phyloP scores from a whole-genome alignment of 2,797 vertebrate species.

The Eleutherodactylus coqui region DNA sequence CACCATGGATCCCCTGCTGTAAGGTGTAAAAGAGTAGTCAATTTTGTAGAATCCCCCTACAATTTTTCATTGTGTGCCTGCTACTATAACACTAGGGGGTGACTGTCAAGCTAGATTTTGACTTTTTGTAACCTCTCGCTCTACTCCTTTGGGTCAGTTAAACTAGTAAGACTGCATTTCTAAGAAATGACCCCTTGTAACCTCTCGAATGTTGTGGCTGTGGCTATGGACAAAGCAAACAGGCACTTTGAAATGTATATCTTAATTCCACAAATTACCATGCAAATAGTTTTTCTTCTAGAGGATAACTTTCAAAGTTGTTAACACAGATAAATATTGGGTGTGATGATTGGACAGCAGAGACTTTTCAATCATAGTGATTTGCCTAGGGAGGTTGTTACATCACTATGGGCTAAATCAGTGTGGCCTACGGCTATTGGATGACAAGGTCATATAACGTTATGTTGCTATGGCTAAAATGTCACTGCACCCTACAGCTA shows the following conservation, averaged over 20 bases:
- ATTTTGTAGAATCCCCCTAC: not conserved
- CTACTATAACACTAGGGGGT: not conserved
- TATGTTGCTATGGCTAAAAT: not conserved
- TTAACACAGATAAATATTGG: too few species aligned
- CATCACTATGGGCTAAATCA: not conserved
- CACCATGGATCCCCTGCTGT: too few species aligned
- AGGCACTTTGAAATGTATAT: not conserved
- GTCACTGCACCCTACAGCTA: not conserved
- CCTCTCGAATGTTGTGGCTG: slow-evolving; percentile 9
- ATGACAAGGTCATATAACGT: not conserved
- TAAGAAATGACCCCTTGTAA: not conserved
- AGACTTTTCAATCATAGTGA: not conserved
- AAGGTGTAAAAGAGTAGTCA: not conserved
- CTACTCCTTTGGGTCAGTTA: slow-evolving; percentile 30
- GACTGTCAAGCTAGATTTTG: not conserved
- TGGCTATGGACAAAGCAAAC: not conserved
- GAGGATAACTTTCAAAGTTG: not conserved
- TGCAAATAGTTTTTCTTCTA: not conserved
- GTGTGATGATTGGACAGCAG: too few species aligned
- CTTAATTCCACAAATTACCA: not conserved
- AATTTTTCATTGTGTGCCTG: not conserved
- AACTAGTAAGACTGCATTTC: slow-evolving; percentile 50
- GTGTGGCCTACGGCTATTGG: not conserved
- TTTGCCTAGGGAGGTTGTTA: too few species aligned
- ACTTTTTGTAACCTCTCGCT: not conserved